A percentile compares a stretch with the other conserved stretches of the same genome.
Evolutionary conservation across 2,888 invertebrate genomes (phyloP).

Genomic region (Cerastis rubricosa): DNA sequence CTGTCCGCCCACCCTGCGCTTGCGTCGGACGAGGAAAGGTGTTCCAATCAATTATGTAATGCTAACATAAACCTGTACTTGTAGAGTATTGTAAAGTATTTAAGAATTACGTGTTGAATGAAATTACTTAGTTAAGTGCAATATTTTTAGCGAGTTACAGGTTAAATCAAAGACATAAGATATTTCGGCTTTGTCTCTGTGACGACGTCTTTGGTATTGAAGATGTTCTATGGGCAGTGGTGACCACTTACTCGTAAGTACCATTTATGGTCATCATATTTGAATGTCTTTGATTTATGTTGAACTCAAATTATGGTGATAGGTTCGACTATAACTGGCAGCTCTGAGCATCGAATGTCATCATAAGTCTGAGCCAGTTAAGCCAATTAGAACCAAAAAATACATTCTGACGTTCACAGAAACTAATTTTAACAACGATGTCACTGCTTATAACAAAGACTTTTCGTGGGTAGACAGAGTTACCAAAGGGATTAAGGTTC

Average conservation of each 20-base stretch:
- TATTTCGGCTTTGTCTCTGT: neutral
- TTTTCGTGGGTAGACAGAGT: conserved; percentile 29
- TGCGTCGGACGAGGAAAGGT: conserved; percentile 4
- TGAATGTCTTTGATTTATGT: too few relatives aligned
- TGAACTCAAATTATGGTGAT: neutral
- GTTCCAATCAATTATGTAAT: conserved; percentile 14
- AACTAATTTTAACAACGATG: conserved; percentile 8
- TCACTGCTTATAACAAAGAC: conserved; percentile 7
- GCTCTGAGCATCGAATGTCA: neutral
- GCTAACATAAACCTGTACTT: neutral
- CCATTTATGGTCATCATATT: neutral
- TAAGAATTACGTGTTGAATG: neutral
- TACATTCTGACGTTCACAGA: neutral
- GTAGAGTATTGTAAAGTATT: neutral
- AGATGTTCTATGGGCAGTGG: neutral
- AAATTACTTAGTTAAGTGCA: neutral
- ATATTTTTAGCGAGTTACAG: neutral
- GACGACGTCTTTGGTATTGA: too few relatives aligned
- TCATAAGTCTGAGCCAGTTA: neutral
- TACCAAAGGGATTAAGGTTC: conserved; percentile 21
- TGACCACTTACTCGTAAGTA: neutral
- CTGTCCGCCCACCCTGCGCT: conserved; percentile 42
- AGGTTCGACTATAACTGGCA: neutral
- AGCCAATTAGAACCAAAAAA: neutral
- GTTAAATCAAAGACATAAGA: neutral